Percentiles rank a stretch among this genome's conserved stretches.
Evolutionary conservation across 2,888 invertebrate species (phyloP).

Genomic region (Muschampia plurimacula): DNA sequence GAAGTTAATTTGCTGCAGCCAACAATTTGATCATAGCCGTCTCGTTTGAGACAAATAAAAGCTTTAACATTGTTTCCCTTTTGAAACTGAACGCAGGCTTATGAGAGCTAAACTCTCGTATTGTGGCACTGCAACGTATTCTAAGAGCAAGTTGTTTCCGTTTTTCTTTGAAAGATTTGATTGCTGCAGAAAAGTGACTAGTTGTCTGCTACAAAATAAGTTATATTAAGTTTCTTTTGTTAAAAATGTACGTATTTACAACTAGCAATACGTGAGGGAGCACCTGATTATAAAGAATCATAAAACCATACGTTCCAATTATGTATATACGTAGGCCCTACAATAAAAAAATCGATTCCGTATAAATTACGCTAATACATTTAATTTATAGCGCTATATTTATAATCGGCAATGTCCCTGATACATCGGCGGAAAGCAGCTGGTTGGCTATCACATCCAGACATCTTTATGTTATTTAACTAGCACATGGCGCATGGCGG

Average conservation of each 20-base stretch:
- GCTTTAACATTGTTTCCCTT: constrained; percentile 6
- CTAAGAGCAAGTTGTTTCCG: background rate
- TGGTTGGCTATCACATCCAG: constrained; percentile 20
- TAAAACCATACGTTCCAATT: no score
- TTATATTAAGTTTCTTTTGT: no score
- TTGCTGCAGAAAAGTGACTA: no score
- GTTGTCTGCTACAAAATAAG: background rate
- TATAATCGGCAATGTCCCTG: constrained; percentile 15
- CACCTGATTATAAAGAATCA: no score
- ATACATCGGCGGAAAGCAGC: constrained; percentile 18
- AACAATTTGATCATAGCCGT: constrained; percentile 21
- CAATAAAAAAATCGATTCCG: constrained; percentile 2
- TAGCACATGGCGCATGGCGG: constrained; percentile 13
- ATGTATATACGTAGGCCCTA: no score
- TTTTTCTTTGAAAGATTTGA: background rate
- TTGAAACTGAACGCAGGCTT: background rate
- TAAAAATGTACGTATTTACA: no score
- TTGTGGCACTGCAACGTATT: background rate
- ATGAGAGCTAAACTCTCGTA: background rate
- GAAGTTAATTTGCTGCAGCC: constrained; percentile 10
- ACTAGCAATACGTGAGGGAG: no score
- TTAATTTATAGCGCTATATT: constrained; percentile 5
- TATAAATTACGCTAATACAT: constrained; percentile 20
- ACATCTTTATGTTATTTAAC: constrained; percentile 24
- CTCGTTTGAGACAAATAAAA: constrained; percentile 13